These are phyloP conservation scores for Phaenicophaeus curvirostris DNA, from an alignment of 2,797 vertebrate genomes.

Conservation along the genomic window DNA sequence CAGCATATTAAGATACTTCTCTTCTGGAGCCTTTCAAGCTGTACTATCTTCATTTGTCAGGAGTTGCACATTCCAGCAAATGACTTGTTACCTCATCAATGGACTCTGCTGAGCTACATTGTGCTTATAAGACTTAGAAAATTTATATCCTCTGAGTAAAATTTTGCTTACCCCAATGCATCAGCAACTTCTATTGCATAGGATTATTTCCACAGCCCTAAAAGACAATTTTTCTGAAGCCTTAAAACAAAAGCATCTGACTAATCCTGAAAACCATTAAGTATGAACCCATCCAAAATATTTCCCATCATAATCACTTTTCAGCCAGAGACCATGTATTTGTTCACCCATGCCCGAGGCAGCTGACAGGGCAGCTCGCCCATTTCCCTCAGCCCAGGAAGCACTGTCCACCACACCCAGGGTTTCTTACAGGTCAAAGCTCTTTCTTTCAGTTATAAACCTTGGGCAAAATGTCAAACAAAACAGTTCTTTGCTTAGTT, in stretches of 20 bases:
- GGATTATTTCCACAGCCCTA: not conserved
- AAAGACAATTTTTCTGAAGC: not conserved
- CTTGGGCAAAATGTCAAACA: constrained; percentile 55
- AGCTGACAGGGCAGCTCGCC: not conserved
- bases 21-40: not conserved
- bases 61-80: not conserved
- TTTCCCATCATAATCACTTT: not conserved
- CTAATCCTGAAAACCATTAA: not conserved
- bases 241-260: not conserved
- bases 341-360: not conserved
- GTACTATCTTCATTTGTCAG: not conserved
- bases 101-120: not conserved
- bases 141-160: not conserved
- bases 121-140: not conserved
- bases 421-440: constrained; percentile 49
- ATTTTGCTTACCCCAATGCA: not conserved
- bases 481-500: constrained; percentile 39
- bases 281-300: not conserved
- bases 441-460: constrained; percentile 36
- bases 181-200: not conserved
- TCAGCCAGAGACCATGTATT: not conserved
- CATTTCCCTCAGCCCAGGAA: constrained; percentile 40
- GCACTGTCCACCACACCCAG: constrained; percentile 37
- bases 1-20: not conserved
- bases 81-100: not conserved